Base-by-base conservation (phyloP, 1,140 invertebrate genomes). In the Pogonomyrmex californicus region DNA sequence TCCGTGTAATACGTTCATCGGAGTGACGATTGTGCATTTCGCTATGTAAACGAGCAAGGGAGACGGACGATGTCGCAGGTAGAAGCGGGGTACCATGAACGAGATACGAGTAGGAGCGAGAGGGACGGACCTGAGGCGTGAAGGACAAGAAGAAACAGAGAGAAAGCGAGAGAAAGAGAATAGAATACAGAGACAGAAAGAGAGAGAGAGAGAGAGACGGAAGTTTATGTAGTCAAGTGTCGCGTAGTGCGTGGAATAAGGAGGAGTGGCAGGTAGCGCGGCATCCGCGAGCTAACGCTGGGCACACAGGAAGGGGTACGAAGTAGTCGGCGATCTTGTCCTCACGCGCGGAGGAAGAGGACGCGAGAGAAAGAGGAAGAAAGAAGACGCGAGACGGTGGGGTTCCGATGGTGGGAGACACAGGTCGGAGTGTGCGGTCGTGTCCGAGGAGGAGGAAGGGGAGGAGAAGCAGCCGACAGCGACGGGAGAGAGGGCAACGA, bases 181-280 rank as follows among this genome's bases (percentile, higher is more conserved):
- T 17, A 70, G 66, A 30, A 68, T 44, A 54, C 44, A 54, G 70
- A 81, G 54, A 38, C 38, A 30, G 33, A 47, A 76, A 5, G 47
- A 54, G 23, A 56, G 58, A 86, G 38, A 41, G 60, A 86, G 75
- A 87, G 79, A 78, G 71, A 77, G 70, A 77, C 76, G 85, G 66
- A 85, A 85, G 73, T 87, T 78, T 54, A 77, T 86, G 86, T 88
- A 90, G 88, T 92, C 85, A 89, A 92, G 91, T 91, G 91, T 91
- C 88, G 90, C 85, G 92, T 86, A 88, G 88, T 90, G 91, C 89
- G 92, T 86, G 88, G 85, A 88, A 86, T 71, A 91, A 89, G 86
- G 86, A 86, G 79, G 58, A 82, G 89, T 81, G 88, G 91, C 88
- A 91, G 90, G 90, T 92, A 90, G 91, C 85, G 90, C 86, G 91